Conservation (phyloP, 2,888 invertebrate species). For the Oscheius myriophilus region DNA sequence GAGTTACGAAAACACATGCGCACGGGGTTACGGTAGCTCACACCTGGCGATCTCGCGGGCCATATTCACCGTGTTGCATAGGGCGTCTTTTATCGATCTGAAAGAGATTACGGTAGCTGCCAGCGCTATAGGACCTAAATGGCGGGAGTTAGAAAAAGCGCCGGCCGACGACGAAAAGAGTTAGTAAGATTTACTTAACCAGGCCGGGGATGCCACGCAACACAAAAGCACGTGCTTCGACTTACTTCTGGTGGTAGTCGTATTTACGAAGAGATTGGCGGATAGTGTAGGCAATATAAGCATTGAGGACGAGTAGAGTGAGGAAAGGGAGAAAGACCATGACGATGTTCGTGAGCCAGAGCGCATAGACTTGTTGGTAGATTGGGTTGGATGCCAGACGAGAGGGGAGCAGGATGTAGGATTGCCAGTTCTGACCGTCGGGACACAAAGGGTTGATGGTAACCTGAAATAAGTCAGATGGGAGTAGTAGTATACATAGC, state of each 20-base stretch:
- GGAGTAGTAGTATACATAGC: too few relatives aligned
- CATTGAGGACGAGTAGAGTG: conserved; percentile 85
- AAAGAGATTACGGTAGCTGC: conserved; percentile 26
- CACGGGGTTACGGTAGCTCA: conserved; percentile 11
- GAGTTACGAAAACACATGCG: conserved; percentile 6
- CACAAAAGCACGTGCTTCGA: neutral
- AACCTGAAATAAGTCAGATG: too few relatives aligned
- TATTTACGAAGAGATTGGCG: conserved; percentile 88
- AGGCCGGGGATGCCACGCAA: neutral
- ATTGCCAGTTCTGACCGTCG: conserved; percentile 60
- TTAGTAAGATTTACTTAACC: neutral
- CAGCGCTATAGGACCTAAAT: neutral
- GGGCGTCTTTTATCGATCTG: conserved; percentile 48
- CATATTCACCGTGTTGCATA: conserved; percentile 41
- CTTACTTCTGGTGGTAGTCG: conserved; percentile 48
- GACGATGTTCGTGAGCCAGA: conserved; percentile 91
- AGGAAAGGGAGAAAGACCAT: conserved; percentile 92
- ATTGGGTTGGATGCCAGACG: conserved; percentile 52
- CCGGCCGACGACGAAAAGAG: neutral
- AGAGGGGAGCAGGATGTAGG: conserved; percentile 57
- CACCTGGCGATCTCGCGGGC: conserved; percentile 53
- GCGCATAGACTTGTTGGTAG: conserved; percentile 80
- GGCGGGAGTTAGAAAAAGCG: conserved; percentile 3
- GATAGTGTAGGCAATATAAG: conserved; percentile 89
- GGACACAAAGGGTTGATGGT: conserved; percentile 57